Conservation (phyloP, 2,797 vertebrate genomes). For the Pyrocephalus nanus region DNA sequence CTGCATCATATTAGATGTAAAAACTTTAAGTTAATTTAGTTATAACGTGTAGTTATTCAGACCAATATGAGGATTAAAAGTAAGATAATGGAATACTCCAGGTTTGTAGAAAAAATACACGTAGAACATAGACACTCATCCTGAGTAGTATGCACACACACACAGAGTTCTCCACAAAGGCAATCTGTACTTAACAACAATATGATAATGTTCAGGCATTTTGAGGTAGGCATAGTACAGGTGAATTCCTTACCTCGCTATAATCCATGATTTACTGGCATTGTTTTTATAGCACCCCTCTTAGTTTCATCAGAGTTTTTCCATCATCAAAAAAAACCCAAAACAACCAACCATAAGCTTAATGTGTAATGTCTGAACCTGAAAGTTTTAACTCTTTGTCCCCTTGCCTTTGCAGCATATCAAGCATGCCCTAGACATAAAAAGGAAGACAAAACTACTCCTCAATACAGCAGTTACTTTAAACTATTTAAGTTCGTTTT, state of each 20-base stretch:
- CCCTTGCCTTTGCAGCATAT: not conserved
- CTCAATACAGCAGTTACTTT: not conserved
- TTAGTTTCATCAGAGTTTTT: not conserved
- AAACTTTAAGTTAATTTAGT: not conserved
- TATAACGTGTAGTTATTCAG: not conserved
- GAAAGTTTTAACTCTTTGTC: not conserved
- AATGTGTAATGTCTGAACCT: not conserved
- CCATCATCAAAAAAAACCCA: not conserved
- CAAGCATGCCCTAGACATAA: not conserved
- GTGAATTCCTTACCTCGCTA: not conserved
- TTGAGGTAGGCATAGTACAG: not conserved
- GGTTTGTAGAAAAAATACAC: not conserved
- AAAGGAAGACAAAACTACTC: not conserved
- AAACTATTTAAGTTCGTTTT: not conserved
- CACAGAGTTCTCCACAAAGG: not conserved
- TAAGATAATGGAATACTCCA: not conserved
- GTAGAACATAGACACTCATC: not conserved
- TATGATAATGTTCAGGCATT: not conserved
- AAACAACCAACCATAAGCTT: not conserved
- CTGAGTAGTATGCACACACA: not conserved
- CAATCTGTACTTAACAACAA: not conserved
- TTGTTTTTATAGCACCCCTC: not conserved
- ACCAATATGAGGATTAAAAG: not conserved
- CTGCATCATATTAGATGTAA: not conserved
- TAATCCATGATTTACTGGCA: not conserved